Evolutionary conservation across 2,113 vertebrate genomes (phyloP), one percentile per base, ranked within the genome.

Genomic region (Arizona elegans): DNA sequence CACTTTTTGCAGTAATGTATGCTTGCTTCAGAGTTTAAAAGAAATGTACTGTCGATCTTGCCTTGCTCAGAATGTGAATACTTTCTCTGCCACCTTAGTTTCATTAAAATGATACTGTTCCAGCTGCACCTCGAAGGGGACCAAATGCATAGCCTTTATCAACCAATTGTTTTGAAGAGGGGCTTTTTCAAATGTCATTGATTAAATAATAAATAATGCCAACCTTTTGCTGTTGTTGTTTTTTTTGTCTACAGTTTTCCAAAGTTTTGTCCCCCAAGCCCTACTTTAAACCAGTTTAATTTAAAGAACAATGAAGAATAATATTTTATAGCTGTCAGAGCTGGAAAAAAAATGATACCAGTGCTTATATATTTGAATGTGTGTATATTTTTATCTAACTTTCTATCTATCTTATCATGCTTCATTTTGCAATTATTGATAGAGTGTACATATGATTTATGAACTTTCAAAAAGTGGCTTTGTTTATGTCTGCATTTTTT

Each of bases 171-270:
- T 95, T 87, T 91, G 94, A 93, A 94, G 96, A 93, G 93, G 86
- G 93, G 90, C 29, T 95, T 95, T 97, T 96, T 95, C 17, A 97
- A 97, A 97, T 97, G 96, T 96, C 96, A 97, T 92, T 90, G 47
- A 87, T 86, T 86, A 96, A 96, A 95, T 90, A 96, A 94, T 96
- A 91, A 96, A 96, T 81, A 81, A 96, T 96, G 95, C 96, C 95
- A 96, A 93, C 90, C 96, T 89, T 95, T 96, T 95, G 93, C 26
- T 93, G 8, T 9, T 50, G 47, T 50, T 50, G 47, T 95, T 95
- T 29, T 29, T 92, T 93, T 87, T 89, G 91, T 94, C 90, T 11
- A 7, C 93, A 91, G 91, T 1, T 96, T 96, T 96, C 23, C 92
- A 91, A 92, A 90, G 70, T n/a, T 86, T 90, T 94, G 95, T 94